Evolutionary conservation across 2,888 invertebrate genomes (phyloP).

Genomic region (Mythimna impura): DNA sequence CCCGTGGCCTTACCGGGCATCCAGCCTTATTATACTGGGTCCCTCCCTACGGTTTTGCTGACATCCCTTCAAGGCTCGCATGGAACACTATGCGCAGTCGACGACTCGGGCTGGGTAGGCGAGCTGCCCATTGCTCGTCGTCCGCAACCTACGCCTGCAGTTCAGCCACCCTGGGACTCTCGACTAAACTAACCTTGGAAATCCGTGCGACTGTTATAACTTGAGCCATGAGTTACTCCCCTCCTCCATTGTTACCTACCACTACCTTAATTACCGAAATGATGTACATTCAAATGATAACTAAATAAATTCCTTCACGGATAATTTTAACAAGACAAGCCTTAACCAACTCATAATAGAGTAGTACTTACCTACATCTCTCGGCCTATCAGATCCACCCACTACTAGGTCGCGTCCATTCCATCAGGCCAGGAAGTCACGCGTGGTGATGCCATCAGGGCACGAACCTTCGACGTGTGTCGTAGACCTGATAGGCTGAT

Average conservation of each 20-base stretch:
- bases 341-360: background rate
- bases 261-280: background rate
- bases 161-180: too few relatives aligned
- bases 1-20: too few relatives aligned
- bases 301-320: constrained; percentile 1
- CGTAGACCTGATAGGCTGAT: constrained; percentile 51
- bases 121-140: too few relatives aligned
- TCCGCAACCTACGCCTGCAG: too few relatives aligned
- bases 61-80: too few relatives aligned
- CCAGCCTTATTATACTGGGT: too few relatives aligned
- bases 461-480: constrained; percentile 61
- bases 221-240: too few relatives aligned
- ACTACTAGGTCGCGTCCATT: constrained; percentile 44
- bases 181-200: too few relatives aligned
- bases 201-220: too few relatives aligned
- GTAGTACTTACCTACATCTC: background rate
- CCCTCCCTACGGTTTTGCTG: too few relatives aligned
- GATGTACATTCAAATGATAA: background rate
- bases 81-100: too few relatives aligned
- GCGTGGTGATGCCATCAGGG: constrained; percentile 60
- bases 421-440: constrained; percentile 60
- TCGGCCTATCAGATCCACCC: constrained; percentile 51
- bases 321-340: constrained; percentile 26
- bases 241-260: background rate
- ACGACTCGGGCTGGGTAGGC: too few relatives aligned